Evolutionary conservation across 2,113 vertebrate genomes (phyloP).

Genomic region (Furnarius figulus): DNA sequence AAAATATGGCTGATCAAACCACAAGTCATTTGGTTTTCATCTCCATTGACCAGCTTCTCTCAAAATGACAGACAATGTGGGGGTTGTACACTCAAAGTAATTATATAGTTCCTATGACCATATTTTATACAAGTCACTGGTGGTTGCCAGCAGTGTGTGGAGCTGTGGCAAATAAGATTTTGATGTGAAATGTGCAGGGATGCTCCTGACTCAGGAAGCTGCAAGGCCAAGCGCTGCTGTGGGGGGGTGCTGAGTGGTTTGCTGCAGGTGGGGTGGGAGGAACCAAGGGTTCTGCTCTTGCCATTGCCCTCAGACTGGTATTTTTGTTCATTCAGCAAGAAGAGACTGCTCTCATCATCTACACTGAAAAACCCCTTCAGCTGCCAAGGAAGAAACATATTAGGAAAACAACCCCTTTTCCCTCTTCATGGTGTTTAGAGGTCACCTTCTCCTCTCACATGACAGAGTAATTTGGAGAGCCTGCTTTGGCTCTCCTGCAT

Average conservation of each 20-base stretch:
- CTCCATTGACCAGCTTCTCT: background rate
- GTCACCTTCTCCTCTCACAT: slow-evolving; percentile 11
- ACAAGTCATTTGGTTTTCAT: background rate
- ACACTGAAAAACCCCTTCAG: background rate
- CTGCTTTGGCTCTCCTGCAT: background rate
- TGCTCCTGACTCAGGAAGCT: background rate
- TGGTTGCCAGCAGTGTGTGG: background rate
- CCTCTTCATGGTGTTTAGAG: background rate
- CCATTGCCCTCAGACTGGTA: background rate
- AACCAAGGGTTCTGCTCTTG: background rate
- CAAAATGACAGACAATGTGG: background rate
- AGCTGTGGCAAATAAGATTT: background rate
- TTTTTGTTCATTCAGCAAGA: background rate
- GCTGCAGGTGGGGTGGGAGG: background rate
- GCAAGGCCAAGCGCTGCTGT: background rate
- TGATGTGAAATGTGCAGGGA: background rate
- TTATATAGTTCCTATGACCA: background rate
- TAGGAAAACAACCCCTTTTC: background rate
- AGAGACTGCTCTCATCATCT: background rate
- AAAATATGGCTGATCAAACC: background rate
- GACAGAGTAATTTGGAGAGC: background rate
- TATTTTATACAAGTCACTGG: background rate
- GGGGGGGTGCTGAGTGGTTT: background rate
- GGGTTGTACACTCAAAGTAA: background rate
- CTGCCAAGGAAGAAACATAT: background rate